These are phyloP conservation scores for Dicycla oo DNA, from an alignment of 2,888 invertebrate species.

Conservation along the genomic window DNA sequence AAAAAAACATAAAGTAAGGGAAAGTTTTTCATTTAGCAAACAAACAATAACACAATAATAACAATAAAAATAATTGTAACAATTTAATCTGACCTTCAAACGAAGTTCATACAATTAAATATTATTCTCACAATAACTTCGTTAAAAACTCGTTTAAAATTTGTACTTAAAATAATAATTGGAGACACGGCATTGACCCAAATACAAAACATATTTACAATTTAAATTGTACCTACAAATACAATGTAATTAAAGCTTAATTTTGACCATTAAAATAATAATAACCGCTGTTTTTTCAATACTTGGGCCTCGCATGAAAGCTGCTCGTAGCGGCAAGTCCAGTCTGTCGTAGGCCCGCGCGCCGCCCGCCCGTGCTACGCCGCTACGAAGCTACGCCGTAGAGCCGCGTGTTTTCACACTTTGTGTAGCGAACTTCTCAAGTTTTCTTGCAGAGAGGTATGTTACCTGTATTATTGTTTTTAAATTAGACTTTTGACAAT, in stretches of 20 bases:
- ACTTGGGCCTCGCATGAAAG: constrained; percentile 39
- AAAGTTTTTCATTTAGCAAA: too few relatives aligned
- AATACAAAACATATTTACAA: constrained; percentile 3
- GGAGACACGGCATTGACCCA: constrained; percentile 39
- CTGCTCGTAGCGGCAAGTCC: constrained; percentile 44
- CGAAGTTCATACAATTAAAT: neutral
- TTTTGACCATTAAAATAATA: neutral
- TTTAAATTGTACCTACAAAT: neutral
- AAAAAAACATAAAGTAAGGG: neutral
- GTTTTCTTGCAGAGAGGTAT: constrained; percentile 43
- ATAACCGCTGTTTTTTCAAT: constrained; percentile 19
- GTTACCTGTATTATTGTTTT: constrained; percentile 10
- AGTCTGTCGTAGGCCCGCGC: constrained; percentile 60
- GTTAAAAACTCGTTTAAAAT: neutral
- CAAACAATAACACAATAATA: too few relatives aligned
- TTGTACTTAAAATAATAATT: constrained; percentile 14
- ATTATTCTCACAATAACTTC: too few relatives aligned
- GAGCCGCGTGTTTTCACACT: constrained; percentile 37
- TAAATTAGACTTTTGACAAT: neutral
- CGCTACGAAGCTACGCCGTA: constrained; percentile 65
- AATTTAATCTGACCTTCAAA: neutral
- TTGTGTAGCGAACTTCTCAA: constrained; percentile 34
- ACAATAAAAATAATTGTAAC: too few relatives aligned
- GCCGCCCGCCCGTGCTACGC: constrained; percentile 64
- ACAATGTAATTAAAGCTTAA: constrained; percentile 11